Conservation (phyloP, 1,140 invertebrate genomes). For the Drosophila carrolli region DNA sequence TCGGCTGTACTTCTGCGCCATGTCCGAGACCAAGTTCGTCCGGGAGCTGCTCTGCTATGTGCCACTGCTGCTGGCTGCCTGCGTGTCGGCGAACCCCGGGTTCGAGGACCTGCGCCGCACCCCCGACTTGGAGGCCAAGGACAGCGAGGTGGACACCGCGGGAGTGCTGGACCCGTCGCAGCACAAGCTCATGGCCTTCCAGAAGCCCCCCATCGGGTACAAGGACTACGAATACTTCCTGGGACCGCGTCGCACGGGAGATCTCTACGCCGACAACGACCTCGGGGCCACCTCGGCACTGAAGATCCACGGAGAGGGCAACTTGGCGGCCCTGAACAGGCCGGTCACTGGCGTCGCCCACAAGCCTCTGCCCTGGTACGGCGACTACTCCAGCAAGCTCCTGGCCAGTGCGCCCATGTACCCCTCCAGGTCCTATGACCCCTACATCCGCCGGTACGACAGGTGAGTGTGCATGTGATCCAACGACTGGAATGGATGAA, state of each 20-base stretch:
- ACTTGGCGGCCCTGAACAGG: conserved; percentile 19
- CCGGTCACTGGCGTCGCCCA: conserved; percentile 14
- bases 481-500: too few relatives aligned
- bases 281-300: conserved; percentile 18
- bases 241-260: conserved; percentile 12
- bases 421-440: conserved; percentile 80
- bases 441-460: conserved; percentile 78
- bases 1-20: conserved; percentile 30
- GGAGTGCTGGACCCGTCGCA: conserved; percentile 18
- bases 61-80: conserved; percentile 1
- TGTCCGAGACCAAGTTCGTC: conserved; percentile 14
- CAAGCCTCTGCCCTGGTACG: conserved; percentile 57
- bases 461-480: conserved; percentile 45
- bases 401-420: conserved; percentile 45
- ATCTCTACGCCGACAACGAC: conserved; percentile 32
- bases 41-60: conserved; percentile 1
- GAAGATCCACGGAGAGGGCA: conserved; percentile 34
- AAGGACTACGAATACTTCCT: conserved; percentile 59
- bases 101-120: conserved; percentile 26
- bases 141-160: conserved; percentile 34
- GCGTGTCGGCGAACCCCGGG: conserved; percentile 15
- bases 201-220: conserved; percentile 33
- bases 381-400: conserved; percentile 42
- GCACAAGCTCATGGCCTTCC: conserved; percentile 23
- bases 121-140: conserved; percentile 23